Evolutionary conservation across 2,797 vertebrate species (phyloP), one percentile per base, ranked within the genome.

Genomic region (Paratrypauchen microcephalus): DNA sequence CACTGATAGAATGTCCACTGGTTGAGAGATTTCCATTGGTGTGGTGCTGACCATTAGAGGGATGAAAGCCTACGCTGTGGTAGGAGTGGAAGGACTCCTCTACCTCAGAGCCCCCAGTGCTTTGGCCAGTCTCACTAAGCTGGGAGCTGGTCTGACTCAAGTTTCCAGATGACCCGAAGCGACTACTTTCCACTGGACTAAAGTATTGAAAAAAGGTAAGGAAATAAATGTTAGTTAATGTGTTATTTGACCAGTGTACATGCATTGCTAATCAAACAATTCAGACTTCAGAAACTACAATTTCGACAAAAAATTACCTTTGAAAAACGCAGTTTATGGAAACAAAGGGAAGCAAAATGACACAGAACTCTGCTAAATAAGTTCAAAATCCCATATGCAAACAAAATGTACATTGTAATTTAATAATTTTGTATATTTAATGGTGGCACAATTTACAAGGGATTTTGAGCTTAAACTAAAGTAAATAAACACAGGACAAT

Each of bases 61-160:
- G 93, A 66, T 91, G 91, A 81, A 91, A 94, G 54, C 92, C 86
- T 0, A 52, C 90, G 77, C 88, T 95, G 72, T 93, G 94, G 80
- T 89, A 95, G 23, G 93, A 94, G 81, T 95, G 94, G 88, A 91
- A 92, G 0, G 93, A 93, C 82, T 93, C 96, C 54, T 97, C 97
- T 58, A 94, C 87, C 60, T 95, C 96, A 4, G 95, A 95, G 16
- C 87, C 92, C 28, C 84, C 89, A 18, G 89, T 90, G 67, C 92
- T 93, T 71, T 94, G 96, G 59, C 98, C 97, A 70, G 89, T 91
- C 81, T 98, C 98, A 69, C 97, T 98, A 50, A 96, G 92, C 74
- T 97, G 97, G 81, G 97, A 98, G 86, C 97, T 98, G 71, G 92
- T 93, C 89, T 96, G 96, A 88, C 97, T 99, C 85, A 99, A 90